Base-by-base conservation (phyloP, 1,140 invertebrate genomes). In the Ylistrum balloti region DNA sequence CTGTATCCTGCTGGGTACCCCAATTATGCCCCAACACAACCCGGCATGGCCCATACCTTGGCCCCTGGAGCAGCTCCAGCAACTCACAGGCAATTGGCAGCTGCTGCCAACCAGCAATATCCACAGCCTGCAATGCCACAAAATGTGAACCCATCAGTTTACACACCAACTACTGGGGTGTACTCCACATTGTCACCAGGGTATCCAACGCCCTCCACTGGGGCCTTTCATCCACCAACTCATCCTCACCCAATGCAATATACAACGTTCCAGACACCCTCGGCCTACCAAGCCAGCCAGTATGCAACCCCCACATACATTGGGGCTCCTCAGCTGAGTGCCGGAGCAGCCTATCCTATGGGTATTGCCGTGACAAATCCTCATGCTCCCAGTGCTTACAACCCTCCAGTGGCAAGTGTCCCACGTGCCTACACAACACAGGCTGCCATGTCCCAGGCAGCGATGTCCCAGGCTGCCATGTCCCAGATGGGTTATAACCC, bases 271-370 rank as follows among this genome's bases (percentile, higher is more conserved):
- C 35, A 56, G 22, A 22, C 88, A 20, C 56, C 88, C 11, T 85
- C 85, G 22, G 88, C 33, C 48, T 88, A 88, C 33, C 33, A 56
- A 33, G 87, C 41, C 28, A 88, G 85, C 85, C 88, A 56, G 33
- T 88, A 56, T 35, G 85, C 85, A 85, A 88, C 48, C 17, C 88
- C 88, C 28, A 34, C 88, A 88, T 88, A 88, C 33, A 88, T 48
- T 33, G 85, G 88, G 7, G 28, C 88, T 28, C 88, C 56, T 20
- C 88, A 74, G 3, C 56, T 88, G 35, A 56, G 85, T 33, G 48
- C 56, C 48, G 41, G 88, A 33, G 34, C 88, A 56, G 85, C 33
- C 33, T 88, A 88, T 34, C 48, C 88, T 15, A 33, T 85, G 34
- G 88, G 48, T 9, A 88, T 35, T 20, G 48, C 88, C 3, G 88